These are phyloP conservation scores for Koerneria pararmatus DNA, from an alignment of 2,888 invertebrate genomes.

Conservation along the genomic window DNA sequence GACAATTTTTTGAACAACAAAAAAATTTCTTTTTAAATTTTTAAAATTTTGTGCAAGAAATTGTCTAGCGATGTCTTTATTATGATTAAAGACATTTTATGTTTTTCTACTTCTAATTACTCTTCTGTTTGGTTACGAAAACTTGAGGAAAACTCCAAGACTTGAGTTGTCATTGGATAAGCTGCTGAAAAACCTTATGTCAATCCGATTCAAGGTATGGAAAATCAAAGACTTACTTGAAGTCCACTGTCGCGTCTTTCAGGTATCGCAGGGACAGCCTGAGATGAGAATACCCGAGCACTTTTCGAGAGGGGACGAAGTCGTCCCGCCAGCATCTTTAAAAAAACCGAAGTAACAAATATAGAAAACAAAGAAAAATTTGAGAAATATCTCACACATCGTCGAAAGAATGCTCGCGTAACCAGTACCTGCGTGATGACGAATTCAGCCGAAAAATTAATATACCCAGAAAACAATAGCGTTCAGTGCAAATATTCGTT, in stretches of 20 bases:
- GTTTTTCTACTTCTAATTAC: too few relatives aligned
- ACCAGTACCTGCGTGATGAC: too few relatives aligned
- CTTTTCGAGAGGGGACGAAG: background rate
- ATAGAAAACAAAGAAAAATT: background rate
- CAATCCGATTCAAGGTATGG: too few relatives aligned
- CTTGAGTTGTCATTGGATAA: too few relatives aligned
- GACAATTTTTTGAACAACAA: background rate
- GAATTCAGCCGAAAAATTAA: too few relatives aligned
- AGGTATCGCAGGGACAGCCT: constrained; percentile 16
- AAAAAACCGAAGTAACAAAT: background rate
- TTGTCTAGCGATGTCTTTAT: background rate
- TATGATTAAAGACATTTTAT: background rate
- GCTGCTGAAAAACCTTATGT: too few relatives aligned
- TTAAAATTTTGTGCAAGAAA: background rate
- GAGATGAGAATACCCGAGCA: constrained; percentile 16
- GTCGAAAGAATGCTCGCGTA: too few relatives aligned
- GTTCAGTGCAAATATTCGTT: too few relatives aligned
- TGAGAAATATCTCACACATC: too few relatives aligned
- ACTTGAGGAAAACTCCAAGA: too few relatives aligned
- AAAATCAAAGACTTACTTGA: constrained; percentile 8
- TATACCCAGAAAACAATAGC: too few relatives aligned
- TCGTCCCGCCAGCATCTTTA: constrained; percentile 21
- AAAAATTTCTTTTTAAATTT: background rate
- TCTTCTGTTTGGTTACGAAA: too few relatives aligned
- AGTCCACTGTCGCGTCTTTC: constrained; percentile 15